A percentile compares a stretch with the other conserved stretches of the same genome.
Evolutionary conservation across 2,888 invertebrate genomes (phyloP).

Genomic region (Dyspetes luteomarginatus): DNA sequence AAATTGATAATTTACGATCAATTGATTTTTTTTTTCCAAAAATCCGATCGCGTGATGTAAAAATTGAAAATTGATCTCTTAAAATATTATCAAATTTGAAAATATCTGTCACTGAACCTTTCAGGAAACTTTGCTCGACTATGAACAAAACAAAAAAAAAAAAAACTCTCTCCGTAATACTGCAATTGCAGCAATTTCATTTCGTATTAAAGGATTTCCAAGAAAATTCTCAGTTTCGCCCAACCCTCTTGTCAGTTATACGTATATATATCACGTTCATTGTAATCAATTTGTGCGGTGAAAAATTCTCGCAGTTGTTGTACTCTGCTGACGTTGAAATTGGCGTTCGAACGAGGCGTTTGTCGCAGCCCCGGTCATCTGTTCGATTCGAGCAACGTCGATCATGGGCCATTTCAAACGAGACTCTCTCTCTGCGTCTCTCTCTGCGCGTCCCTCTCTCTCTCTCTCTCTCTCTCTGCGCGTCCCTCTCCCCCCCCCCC

Average conservation of each 20-base stretch:
- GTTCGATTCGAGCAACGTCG: conserved; percentile 9
- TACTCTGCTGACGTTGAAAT: conserved; percentile 2
- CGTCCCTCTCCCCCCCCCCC: no score
- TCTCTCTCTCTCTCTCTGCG: no score
- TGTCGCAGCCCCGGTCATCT: conserved; percentile 39
- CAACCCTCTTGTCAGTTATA: no score
- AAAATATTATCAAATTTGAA: no score
- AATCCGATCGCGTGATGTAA: no score
- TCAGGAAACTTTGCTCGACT: background rate
- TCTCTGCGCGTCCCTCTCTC: no score
- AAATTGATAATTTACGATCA: no score
- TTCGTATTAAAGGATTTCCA: conserved; percentile 66
- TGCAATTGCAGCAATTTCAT: conserved; percentile 67
- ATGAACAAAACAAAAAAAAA: no score
- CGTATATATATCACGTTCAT: no score
- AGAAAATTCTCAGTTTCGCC: conserved; percentile 66
- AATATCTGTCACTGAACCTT: conserved; percentile 15
- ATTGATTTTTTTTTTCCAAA: no score
- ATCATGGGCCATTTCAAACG: conserved; percentile 25
- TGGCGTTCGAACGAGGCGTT: conserved; percentile 38
- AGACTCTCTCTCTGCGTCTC: conserved; percentile 7
- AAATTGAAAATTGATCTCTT: no score
- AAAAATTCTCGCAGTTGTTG: conserved; percentile 9
- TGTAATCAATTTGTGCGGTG: no score
- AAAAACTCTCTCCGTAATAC: background rate